Percentiles rank a stretch among this genome's conserved stretches.
phyloP scores from a whole-genome alignment of 2,888 invertebrate species.

The Pachydiplax longipennis region DNA sequence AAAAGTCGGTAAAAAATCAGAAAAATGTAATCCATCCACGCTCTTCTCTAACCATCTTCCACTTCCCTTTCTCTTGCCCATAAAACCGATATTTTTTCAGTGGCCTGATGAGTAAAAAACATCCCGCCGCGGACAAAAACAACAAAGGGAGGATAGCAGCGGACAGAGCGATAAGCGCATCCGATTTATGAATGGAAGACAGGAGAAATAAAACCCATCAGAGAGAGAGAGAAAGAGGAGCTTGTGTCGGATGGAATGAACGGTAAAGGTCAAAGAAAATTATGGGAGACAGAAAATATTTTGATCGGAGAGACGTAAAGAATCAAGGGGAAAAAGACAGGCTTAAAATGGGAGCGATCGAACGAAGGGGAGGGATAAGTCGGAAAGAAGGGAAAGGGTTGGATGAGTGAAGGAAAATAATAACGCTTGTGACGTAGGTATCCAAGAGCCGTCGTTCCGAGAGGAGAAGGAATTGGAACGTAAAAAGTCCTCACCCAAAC shows the following conservation, averaged over 20 bases:
- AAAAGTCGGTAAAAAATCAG: background rate
- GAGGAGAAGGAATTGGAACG: background rate
- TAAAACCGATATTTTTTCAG: background rate
- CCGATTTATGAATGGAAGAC: background rate
- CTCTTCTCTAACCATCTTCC: background rate
- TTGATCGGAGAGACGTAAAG: constrained; percentile 45
- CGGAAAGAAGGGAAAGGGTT: background rate
- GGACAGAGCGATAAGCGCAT: background rate
- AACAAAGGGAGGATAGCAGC: background rate
- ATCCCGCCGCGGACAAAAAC: background rate
- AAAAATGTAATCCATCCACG: background rate
- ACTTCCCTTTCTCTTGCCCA: background rate
- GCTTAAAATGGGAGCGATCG: background rate
- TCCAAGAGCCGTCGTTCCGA: background rate
- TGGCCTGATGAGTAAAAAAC: background rate
- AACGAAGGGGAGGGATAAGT: background rate
- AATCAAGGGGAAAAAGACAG: constrained; percentile 32
- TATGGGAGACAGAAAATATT: constrained; percentile 10
- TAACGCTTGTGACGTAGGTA: background rate
- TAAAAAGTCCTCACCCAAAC: background rate
- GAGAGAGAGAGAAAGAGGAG: background rate
- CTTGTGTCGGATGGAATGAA: background rate
- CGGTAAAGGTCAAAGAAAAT: background rate
- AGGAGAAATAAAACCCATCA: background rate
- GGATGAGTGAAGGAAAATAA: constrained; percentile 43